Percentiles rank a stretch among this genome's conserved stretches.
Conservation (phyloP, 2,113 vertebrate species). For the Morphnarchus princeps region DNA sequence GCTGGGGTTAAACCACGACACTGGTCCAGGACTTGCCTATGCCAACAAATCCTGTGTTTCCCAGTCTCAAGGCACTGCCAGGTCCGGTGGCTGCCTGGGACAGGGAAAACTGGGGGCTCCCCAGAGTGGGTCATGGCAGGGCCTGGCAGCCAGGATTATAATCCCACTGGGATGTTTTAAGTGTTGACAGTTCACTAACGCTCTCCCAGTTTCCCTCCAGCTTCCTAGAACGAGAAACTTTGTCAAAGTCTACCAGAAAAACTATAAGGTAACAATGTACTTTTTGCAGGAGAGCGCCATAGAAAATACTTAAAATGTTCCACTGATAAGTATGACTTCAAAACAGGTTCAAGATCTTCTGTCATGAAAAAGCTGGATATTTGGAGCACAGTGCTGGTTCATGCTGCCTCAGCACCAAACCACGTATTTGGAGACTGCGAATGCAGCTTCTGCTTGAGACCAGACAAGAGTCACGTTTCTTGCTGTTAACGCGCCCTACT, state of each 20-base stretch:
- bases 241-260: background rate
- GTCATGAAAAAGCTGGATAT: background rate
- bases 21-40: background rate
- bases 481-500: background rate
- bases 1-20: too few species aligned
- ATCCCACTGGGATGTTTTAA: background rate
- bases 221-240: background rate
- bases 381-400: background rate
- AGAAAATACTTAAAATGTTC: background rate
- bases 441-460: background rate
- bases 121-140: background rate
- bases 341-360: background rate
- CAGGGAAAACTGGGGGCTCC: background rate
- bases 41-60: background rate
- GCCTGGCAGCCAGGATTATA: background rate
- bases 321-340: background rate
- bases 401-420: background rate
- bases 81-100: accelerated
- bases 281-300: background rate
- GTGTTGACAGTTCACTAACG: background rate
- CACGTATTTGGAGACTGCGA: background rate
- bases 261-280: background rate
- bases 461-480: background rate
- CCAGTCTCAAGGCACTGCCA: background rate
- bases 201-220: background rate